These are phyloP conservation scores for Neoscelio sp. DNA, from an alignment of 2,888 invertebrate genomes.

Conservation along the genomic window DNA sequence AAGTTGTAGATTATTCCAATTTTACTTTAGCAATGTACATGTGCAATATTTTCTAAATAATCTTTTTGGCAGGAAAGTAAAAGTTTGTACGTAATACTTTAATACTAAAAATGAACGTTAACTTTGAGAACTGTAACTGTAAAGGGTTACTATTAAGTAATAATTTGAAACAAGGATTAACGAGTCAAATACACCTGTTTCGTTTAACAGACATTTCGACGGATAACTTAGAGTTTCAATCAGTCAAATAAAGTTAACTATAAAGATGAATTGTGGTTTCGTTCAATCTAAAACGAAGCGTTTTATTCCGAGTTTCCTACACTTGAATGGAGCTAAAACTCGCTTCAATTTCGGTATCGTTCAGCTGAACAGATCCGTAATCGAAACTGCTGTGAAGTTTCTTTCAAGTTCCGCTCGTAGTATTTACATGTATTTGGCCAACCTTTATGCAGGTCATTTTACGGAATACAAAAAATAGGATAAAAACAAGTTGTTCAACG, in stretches of 20 bases:
- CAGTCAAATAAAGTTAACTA: conserved; percentile 42
- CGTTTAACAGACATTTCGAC: neutral
- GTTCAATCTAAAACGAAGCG: conserved; percentile 47
- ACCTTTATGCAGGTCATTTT: conserved; percentile 17
- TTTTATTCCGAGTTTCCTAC: conserved; percentile 42
- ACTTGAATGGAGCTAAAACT: conserved; percentile 48
- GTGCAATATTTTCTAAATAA: too few species aligned
- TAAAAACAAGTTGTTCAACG: conserved; percentile 27
- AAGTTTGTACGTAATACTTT: too few species aligned
- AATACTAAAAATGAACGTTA: too few species aligned
- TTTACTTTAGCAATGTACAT: too few species aligned
- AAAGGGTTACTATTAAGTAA: too few species aligned
- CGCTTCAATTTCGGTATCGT: conserved; percentile 52
- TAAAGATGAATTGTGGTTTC: conserved; percentile 51
- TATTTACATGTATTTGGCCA: conserved; percentile 38
- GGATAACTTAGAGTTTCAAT: conserved; percentile 35
- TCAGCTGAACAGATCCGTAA: conserved; percentile 45
- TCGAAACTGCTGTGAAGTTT: conserved; percentile 51
- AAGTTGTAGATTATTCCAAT: too few species aligned
- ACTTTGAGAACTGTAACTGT: too few species aligned
- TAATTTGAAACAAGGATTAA: conserved; percentile 2
- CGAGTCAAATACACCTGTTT: conserved; percentile 13
- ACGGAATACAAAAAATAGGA: conserved; percentile 13
- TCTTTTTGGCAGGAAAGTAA: too few species aligned
- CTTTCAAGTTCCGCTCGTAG: conserved; percentile 31